phyloP scores from a whole-genome alignment of 2,797 vertebrate genomes.

The Sciurus vulgaris region DNA sequence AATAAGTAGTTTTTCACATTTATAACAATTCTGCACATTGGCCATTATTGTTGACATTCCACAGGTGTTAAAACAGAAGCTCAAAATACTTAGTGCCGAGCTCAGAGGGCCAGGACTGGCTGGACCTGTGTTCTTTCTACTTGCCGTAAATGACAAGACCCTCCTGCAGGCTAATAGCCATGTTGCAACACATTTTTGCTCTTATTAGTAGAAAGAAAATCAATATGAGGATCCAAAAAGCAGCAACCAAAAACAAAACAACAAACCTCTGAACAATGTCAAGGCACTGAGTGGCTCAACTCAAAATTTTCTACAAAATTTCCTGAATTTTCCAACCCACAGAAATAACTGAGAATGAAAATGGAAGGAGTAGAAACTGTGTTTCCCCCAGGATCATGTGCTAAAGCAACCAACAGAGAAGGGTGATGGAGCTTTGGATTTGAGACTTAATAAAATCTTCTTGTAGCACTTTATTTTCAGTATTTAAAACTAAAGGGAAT shows the following conservation, averaged over 20 bases:
- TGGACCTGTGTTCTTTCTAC: neutral
- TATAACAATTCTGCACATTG: neutral
- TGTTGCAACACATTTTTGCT: no score
- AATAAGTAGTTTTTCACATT: neutral
- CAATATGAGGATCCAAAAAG: neutral
- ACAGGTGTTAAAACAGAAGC: neutral
- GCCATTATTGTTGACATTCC: neutral
- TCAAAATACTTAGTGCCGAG: neutral
- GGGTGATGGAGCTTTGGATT: no score
- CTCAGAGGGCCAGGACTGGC: neutral
- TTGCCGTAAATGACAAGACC: neutral
- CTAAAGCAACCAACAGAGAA: neutral
- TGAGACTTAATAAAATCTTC: neutral
- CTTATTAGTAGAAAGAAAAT: neutral
- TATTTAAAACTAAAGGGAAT: neutral
- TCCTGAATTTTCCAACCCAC: neutral
- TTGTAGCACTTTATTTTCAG: neutral
- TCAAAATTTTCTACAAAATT: neutral
- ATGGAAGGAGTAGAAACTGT: neutral
- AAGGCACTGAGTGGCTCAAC: neutral
- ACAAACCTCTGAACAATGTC: no score
- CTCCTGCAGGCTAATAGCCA: no score
- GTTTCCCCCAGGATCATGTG: neutral
- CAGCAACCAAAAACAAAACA: neutral
- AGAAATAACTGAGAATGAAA: neutral